Percentiles rank a stretch among this genome's conserved stretches.
Evolutionary conservation across 2,797 vertebrate species (phyloP).

Genomic region (Lepus townsendii): DNA sequence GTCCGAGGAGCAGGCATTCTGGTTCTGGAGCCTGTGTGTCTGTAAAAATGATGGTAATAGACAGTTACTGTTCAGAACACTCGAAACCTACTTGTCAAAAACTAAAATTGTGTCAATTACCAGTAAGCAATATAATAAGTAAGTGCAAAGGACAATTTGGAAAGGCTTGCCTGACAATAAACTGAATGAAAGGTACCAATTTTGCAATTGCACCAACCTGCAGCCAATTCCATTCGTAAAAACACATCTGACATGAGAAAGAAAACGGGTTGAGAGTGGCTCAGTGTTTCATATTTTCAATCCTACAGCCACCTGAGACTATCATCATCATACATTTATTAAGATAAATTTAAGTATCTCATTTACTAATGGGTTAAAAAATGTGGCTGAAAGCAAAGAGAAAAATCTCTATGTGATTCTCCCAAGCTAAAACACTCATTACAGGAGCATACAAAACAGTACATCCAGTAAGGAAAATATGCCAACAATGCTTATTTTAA

Average conservation of each 20-base stretch:
- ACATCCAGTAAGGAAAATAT: slow-evolving; percentile 57
- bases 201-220: not conserved
- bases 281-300: slow-evolving; percentile 23
- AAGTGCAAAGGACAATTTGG: slow-evolving; percentile 13
- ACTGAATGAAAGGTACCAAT: not conserved
- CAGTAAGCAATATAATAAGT: not conserved
- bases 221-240: slow-evolving; percentile 26
- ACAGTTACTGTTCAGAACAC: not conserved
- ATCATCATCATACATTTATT: slow-evolving; percentile 11
- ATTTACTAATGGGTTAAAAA: slow-evolving; percentile 49
- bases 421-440: not conserved
- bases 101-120: not conserved
- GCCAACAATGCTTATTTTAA: slow-evolving; percentile 82
- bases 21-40: slow-evolving; percentile 92
- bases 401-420: not conserved
- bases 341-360: slow-evolving; percentile 49
- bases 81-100: not conserved
- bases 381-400: slow-evolving; percentile 16
- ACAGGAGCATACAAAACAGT: not conserved
- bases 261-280: not conserved
- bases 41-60: slow-evolving; percentile 82
- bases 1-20: slow-evolving; percentile 88
- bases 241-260: not conserved
- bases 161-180: slow-evolving; percentile 6
- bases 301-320: not conserved